These are phyloP conservation scores for Aphrocallistes beatrix DNA, from an alignment of 37 sponge, comb jelly and placozoan species.

Conservation along the genomic window DNA sequence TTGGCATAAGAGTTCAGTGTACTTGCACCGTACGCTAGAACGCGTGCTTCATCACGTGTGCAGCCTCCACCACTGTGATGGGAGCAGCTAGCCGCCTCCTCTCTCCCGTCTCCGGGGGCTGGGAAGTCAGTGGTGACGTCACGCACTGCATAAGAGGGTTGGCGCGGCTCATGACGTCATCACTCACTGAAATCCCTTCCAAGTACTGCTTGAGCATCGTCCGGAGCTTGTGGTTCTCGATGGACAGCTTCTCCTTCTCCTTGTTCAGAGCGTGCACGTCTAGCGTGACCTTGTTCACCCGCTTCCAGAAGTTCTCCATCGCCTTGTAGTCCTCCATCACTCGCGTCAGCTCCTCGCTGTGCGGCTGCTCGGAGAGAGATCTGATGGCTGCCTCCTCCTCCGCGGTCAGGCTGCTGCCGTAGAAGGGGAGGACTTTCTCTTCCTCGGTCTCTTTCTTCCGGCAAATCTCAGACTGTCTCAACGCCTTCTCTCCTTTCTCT, in stretches of 20 bases:
- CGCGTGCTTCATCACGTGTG: conserved; percentile 69
- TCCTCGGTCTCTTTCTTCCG: conserved; percentile 95
- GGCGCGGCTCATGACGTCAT: conserved; percentile 69
- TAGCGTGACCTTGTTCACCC: conserved; percentile 83
- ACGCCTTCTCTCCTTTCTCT: conserved; percentile 57
- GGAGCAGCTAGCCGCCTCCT: neutral
- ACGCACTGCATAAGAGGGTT: conserved; percentile 73
- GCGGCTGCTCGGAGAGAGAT: conserved; percentile 30
- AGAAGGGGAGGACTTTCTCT: conserved; percentile 95
- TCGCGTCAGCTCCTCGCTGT: conserved; percentile 49
- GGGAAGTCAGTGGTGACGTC: neutral
- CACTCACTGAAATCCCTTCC: conserved; percentile 91
- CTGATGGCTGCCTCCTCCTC: conserved; percentile 62
- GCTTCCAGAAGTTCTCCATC: conserved; percentile 89
- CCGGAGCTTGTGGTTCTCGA: conserved; percentile 72
- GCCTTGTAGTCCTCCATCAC: conserved; percentile 64
- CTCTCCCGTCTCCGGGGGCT: neutral
- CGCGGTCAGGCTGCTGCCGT: conserved; percentile 47
- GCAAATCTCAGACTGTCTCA: conserved; percentile 81
- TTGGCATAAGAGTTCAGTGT: too few species aligned
- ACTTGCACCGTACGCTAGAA: too few species aligned
- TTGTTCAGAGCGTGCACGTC: conserved; percentile 77
- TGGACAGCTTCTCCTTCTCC: conserved; percentile 46
- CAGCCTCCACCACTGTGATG: conserved; percentile 70
- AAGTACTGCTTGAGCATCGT: conserved; percentile 87